Base-by-base conservation (phyloP, 1,140 invertebrate species). In the Euura saliciscinereae region DNA sequence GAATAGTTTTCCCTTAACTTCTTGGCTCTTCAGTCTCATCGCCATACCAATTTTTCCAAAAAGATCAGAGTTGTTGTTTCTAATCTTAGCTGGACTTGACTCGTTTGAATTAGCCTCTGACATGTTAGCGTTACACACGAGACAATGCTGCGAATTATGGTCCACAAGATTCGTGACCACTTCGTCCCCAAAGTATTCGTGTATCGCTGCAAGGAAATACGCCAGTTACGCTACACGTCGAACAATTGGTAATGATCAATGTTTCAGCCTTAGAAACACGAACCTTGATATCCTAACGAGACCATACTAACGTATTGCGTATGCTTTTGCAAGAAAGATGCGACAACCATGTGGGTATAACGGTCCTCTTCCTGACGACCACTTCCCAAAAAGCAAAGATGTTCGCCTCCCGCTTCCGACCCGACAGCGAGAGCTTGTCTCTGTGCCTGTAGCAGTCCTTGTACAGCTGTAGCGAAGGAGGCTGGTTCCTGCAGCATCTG, bases 261-360 rank as follows among this genome's bases (percentile, higher is more conserved):
- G 10, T n/a, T 11, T 11, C 51, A 59, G 13, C 44, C 44, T 69
- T 3, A 69, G 43, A 5, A 69, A 6, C 45, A 13, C 68, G 11
- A 78, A 90, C 89, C 92, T 88, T 93, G 91, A 89, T 98, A 99
- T 8, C 98, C 98, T 74, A 97, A 97, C 77, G 93, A 93, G 7
- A 98, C 90, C 86, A 99, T 91, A 72, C 96, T 97, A 44, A 99
- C 95, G 86, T 97, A 98, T 76, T 94, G 92, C 0, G 94, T 96
- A 81, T 97, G 95, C 84, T 96, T 95, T 86, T 99, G 97, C 51
- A 99, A 89, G 87, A 99, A 99, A 72, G 96, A 97, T 6, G 98
- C 96, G 7, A 99, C 95, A 44, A 99, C 97, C 98, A 99, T 99
- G 81, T 99, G 95, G 4, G 98, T 96, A 85, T 98, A 98, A 81